Base-by-base conservation (phyloP, 2,888 invertebrate genomes). In the Helicoverpa assulta region DNA sequence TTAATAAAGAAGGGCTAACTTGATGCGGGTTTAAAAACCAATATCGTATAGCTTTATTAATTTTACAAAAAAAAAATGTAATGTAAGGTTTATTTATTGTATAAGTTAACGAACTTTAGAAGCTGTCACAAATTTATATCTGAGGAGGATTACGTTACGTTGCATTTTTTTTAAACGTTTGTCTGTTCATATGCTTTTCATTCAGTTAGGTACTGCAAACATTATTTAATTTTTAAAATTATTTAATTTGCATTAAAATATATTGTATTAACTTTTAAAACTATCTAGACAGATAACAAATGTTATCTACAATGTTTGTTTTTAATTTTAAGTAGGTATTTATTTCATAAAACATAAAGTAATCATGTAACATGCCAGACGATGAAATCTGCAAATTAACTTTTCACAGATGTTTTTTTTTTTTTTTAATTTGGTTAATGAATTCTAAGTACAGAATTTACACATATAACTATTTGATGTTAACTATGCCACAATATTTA, bases 1-100 rank as follows among this genome's bases (percentile, higher is more conserved):
- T 60, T 60, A 55, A 60, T 55, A 60, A 55, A 33, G 26, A 19
- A n/a, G 16, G 21, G 57, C 40, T 52, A 57, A 40, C 51, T 58
- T 57, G 57, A 14, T 26, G 14, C 18, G 14, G 52, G 47, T n/a
- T 47, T 7, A n/a, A n/a, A 33, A 40, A 14, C 14, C 40, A 12
- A 40, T 14, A 40, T 40, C 40, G 40, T 40, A 40, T 40, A 40
- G 40, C 40, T 40, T 14, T 12, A 40, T 40, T 40, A 3, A 40
- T 40, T 40, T 40, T 4, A 12, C 3, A 12, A 4, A 4, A 4
- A 4, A 40, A 40, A 40, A 40, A 40, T 12, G 5, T 40, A 40
- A 0, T 2, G 40, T 12, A 14, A 3, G 40, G 4, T 40, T 10
- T 37, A 8, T 6, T 7, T 33, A 33, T 33, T 7, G 33, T 29